These are phyloP conservation scores for Rhimphoctona megacephalus DNA, from an alignment of 2,888 invertebrate genomes.

Conservation along the genomic window DNA sequence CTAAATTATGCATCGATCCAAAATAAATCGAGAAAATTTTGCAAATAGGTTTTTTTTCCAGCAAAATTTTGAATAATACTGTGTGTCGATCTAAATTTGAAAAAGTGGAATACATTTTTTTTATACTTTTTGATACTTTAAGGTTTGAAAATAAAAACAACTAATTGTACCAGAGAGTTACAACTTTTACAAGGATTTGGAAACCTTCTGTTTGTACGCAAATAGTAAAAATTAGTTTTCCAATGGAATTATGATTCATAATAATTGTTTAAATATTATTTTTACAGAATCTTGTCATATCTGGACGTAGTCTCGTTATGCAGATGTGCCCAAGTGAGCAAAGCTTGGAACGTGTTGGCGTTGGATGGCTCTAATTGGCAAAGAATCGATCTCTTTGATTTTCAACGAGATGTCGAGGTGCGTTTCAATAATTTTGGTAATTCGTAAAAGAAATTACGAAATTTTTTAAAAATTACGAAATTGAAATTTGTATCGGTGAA, in stretches of 20 bases:
- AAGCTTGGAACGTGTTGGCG: slow-evolving; percentile 98
- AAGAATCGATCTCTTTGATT: slow-evolving; percentile 98
- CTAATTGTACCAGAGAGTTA: too few species aligned
- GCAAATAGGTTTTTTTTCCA: too few species aligned
- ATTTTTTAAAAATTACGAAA: background rate
- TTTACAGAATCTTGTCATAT: slow-evolving; percentile 94
- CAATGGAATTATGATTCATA: background rate
- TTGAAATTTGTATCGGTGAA: background rate
- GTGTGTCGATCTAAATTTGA: too few species aligned
- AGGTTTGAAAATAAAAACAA: too few species aligned
- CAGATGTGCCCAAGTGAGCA: slow-evolving; percentile 95
- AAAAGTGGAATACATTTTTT: too few species aligned
- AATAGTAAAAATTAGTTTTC: too few species aligned
- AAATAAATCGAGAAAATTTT: too few species aligned
- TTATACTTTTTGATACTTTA: too few species aligned
- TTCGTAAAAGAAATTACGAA: background rate
- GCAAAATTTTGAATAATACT: too few species aligned
- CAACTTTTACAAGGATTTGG: too few species aligned
- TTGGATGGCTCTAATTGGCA: slow-evolving; percentile 99
- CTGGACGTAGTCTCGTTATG: slow-evolving; percentile 98
- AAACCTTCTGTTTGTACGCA: too few species aligned
- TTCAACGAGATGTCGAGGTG: slow-evolving; percentile 99
- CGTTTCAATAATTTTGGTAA: background rate
- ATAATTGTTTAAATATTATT: slow-evolving; percentile 60
- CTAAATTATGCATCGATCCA: too few species aligned